Percentiles rank a stretch among this genome's conserved stretches.
Conservation (phyloP, 2,888 invertebrate species). For the Scaptodrosophila latifasciaeformis region DNA sequence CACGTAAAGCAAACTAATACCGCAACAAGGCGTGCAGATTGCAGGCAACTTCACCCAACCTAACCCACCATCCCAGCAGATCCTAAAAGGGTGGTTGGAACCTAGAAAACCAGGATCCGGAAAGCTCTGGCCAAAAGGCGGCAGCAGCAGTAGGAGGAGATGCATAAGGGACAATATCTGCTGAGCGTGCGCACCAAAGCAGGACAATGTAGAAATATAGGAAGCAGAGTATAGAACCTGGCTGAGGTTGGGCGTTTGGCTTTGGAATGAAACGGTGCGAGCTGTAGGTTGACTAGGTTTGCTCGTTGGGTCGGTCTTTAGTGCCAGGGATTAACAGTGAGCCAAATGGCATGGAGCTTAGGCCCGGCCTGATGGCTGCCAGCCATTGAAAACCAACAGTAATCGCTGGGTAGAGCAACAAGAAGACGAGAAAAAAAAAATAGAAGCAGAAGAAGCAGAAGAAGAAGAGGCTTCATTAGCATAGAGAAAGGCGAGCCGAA, state of each 20-base stretch:
- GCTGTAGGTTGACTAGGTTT: background rate
- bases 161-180: conserved; percentile 4
- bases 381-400: conserved; percentile 17
- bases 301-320: conserved; percentile 48
- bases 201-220: background rate
- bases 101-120: conserved; percentile 5
- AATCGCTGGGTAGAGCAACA: conserved; percentile 23
- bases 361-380: too few relatives aligned
- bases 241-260: conserved; percentile 13
- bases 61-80: too few relatives aligned
- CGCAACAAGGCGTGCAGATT: conserved; percentile 68
- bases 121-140: conserved; percentile 5
- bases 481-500: conserved; percentile 36
- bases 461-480: conserved; percentile 67
- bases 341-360: conserved; percentile 65
- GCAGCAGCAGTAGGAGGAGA: background rate
- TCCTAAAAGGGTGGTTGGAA: conserved; percentile 3
- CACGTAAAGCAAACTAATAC: conserved; percentile 73
- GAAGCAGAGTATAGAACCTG: background rate
- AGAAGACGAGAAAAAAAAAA: conserved; percentile 1
- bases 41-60: too few relatives aligned
- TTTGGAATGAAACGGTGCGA: conserved; percentile 8
- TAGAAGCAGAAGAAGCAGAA: conserved; percentile 17
- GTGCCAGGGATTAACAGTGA: conserved; percentile 64
- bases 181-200: conserved; percentile 33